These are phyloP conservation scores for Tachina fera DNA, from an alignment of 2,888 invertebrate species.

Conservation along the genomic window DNA sequence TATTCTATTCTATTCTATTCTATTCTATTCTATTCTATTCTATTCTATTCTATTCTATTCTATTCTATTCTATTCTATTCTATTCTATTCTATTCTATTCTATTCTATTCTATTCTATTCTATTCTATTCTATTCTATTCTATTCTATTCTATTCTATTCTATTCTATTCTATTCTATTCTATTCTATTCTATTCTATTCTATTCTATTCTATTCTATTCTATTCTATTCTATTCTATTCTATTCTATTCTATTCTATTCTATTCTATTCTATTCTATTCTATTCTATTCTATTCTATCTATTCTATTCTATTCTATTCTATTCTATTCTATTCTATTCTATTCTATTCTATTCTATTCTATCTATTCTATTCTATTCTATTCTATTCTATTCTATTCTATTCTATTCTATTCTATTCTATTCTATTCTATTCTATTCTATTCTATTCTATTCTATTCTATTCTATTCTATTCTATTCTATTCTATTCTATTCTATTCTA, in stretches of 20 bases:
- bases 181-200: constrained; percentile 37
- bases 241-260: constrained; percentile 36
- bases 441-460: constrained; percentile 23
- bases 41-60: constrained; percentile 41
- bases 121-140: constrained; percentile 23
- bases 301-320: constrained; percentile 28
- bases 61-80: constrained; percentile 27
- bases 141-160: constrained; percentile 32
- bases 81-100: constrained; percentile 21
- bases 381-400: constrained; percentile 23
- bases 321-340: constrained; percentile 22
- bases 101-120: constrained; percentile 21
- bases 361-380: constrained; percentile 21
- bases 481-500: constrained; percentile 23
- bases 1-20: constrained; percentile 34
- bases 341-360: constrained; percentile 21
- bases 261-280: constrained; percentile 39
- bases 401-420: constrained; percentile 20
- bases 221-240: constrained; percentile 34
- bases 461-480: constrained; percentile 23
- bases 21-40: constrained; percentile 40
- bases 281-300: constrained; percentile 33
- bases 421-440: constrained; percentile 23
- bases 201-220: constrained; percentile 40
- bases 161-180: constrained; percentile 34